Evolutionary conservation across 2,888 invertebrate genomes (phyloP).

Genomic region (Cosmorhoe ocellata): DNA sequence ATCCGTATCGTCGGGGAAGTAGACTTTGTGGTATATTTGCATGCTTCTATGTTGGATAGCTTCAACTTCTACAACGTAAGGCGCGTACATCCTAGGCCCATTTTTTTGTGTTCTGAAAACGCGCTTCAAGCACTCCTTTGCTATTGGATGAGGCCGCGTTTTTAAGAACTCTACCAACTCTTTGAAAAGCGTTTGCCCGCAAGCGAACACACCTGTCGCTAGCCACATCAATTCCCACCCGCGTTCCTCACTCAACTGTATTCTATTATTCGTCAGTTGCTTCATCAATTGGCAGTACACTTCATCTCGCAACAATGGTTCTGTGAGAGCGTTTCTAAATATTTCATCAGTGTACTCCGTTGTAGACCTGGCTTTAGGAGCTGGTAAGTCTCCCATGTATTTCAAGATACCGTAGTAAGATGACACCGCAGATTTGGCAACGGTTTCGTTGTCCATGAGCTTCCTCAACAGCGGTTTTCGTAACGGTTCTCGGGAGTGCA

Average conservation of each 20-base stretch:
- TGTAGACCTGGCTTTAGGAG: slow-evolving; percentile 86
- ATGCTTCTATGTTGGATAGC: slow-evolving; percentile 96
- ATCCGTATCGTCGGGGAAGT: slow-evolving; percentile 97
- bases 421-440: slow-evolving; percentile 87
- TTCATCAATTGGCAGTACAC: slow-evolving; percentile 97
- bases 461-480: slow-evolving; percentile 91
- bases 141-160: slow-evolving; percentile 88
- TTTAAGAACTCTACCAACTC: slow-evolving; percentile 90
- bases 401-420: slow-evolving; percentile 88
- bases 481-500: slow-evolving; percentile 90
- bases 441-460: slow-evolving; percentile 86
- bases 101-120: slow-evolving; percentile 89
- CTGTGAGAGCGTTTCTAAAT: slow-evolving; percentile 88
- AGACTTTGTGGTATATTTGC: slow-evolving; percentile 97
- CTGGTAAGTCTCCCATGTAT: slow-evolving; percentile 96
- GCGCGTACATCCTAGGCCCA: slow-evolving; percentile 90
- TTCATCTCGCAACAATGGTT: slow-evolving; percentile 92
- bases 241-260: slow-evolving; percentile 91
- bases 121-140: slow-evolving; percentile 91
- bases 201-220: slow-evolving; percentile 92
- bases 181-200: slow-evolving; percentile 88
- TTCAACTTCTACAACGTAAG: slow-evolving; percentile 96
- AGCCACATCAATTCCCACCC: slow-evolving; percentile 98
- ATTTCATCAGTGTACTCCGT: slow-evolving; percentile 95
- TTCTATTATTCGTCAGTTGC: slow-evolving; percentile 94